These are phyloP conservation scores for Eulemur rufifrons DNA, from an alignment of 2,113 vertebrate genomes.

Conservation along the genomic window DNA sequence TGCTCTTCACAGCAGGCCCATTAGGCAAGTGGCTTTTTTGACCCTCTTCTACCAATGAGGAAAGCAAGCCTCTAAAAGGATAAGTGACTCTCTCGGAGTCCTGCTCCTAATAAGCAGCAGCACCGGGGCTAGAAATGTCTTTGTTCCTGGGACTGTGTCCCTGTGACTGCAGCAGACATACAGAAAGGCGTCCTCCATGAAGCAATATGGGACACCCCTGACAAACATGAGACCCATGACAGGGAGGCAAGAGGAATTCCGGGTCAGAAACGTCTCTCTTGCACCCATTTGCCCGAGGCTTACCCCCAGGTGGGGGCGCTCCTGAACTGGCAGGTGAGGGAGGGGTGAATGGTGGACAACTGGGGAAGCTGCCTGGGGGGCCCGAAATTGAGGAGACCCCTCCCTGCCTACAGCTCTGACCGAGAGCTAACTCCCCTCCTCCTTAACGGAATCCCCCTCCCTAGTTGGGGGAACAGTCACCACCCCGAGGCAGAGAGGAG, in stretches of 20 bases:
- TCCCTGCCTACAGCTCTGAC: not conserved
- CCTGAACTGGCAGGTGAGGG: not conserved
- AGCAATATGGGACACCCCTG: accelerated
- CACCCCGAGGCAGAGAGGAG: slow-evolving; percentile 55
- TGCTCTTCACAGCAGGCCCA: not conserved
- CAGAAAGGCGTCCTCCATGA: not conserved
- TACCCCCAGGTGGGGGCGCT: no score
- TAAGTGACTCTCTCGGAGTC: not conserved
- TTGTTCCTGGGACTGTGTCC: not conserved
- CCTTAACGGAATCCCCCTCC: not conserved
- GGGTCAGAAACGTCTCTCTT: not conserved
- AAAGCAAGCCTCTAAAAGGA: not conserved
- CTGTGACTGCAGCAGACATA: not conserved
- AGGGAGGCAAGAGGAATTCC: not conserved
- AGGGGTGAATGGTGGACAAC: no score
- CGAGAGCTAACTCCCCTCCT: not conserved
- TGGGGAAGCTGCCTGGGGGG: not conserved
- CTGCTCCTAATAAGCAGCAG: not conserved
- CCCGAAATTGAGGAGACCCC: not conserved
- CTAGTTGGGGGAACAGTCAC: slow-evolving; percentile 16
- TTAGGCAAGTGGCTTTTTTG: not conserved
- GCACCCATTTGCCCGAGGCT: not conserved
- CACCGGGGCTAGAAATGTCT: not conserved
- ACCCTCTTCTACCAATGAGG: not conserved
- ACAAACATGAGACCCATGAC: not conserved